Percentiles rank a stretch among this genome's conserved stretches.
Conservation (phyloP, 2,113 vertebrate genomes). For the Telmatochromis sp. region DNA sequence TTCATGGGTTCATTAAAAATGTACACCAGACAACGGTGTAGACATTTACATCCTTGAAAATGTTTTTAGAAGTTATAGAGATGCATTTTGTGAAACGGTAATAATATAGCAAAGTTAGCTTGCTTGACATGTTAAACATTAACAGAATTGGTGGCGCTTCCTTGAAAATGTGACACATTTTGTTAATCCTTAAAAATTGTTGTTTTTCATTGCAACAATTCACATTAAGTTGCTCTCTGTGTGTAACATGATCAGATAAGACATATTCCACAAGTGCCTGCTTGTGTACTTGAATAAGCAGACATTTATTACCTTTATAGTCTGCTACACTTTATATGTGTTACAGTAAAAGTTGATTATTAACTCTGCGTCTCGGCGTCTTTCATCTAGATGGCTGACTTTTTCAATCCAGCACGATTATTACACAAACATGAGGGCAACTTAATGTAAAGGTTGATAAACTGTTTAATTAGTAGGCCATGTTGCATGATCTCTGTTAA, state of each 20-base stretch:
- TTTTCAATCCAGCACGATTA: not conserved
- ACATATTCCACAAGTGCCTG: not conserved
- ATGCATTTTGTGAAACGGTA: not conserved
- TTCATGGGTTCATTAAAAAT: not conserved
- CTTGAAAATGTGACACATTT: slow-evolving; percentile 58
- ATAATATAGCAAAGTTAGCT: not conserved
- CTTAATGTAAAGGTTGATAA: slow-evolving; percentile 60
- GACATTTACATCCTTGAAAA: not conserved
- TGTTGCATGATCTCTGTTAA: slow-evolving; percentile 65
- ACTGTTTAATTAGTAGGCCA: slow-evolving; percentile 46
- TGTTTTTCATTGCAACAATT: slow-evolving; percentile 64
- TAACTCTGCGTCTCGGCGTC: not conserved
- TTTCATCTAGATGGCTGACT: not conserved
- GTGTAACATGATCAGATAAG: slow-evolving; percentile 10
- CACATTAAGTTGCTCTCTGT: slow-evolving; percentile 56
- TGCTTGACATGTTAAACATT: not conserved
- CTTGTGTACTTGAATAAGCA: not conserved
- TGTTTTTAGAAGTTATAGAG: not conserved
- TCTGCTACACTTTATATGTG: not conserved
- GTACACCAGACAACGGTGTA: not conserved
- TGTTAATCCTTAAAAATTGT: slow-evolving; percentile 52
- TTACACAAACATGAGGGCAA: slow-evolving; percentile 38
- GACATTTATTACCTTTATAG: not conserved
- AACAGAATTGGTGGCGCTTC: slow-evolving; percentile 60
- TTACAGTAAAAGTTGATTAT: not conserved